phyloP scores from a whole-genome alignment of 2,888 invertebrate species.

The Heliconius charithonia region DNA sequence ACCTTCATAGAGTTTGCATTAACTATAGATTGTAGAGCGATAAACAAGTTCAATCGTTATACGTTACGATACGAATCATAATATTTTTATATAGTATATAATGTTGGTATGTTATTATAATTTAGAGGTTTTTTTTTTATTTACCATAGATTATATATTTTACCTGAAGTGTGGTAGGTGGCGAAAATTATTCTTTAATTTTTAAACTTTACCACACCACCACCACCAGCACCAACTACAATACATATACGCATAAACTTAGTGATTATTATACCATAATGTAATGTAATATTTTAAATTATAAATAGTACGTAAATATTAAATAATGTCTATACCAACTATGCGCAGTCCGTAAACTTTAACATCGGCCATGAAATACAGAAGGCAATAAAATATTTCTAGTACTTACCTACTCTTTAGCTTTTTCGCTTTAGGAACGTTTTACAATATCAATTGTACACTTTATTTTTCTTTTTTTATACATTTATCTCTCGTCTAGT shows the following conservation, averaged over 20 bases:
- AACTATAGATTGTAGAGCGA: constrained; percentile 31
- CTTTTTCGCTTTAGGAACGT: not conserved
- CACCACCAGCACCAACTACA: too few species aligned
- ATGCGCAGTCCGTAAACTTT: not conserved
- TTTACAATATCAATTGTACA: not conserved
- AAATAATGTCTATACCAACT: constrained; percentile 1
- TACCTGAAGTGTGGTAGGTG: not conserved
- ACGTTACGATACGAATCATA: not conserved
- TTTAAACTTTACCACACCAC: not conserved
- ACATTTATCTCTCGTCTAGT: not conserved
- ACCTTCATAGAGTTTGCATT: constrained; percentile 38
- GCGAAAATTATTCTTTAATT: not conserved
- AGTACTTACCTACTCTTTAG: not conserved
- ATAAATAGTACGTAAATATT: not conserved
- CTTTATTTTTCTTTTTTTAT: not conserved
- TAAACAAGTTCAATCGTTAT: constrained; percentile 34
- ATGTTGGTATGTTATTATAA: too few species aligned
- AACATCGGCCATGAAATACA: not conserved
- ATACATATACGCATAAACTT: not conserved
- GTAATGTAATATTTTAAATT: not conserved
- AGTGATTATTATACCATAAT: not conserved
- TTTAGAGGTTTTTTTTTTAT: not conserved
- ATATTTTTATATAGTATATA: not conserved
- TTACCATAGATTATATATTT: not conserved
- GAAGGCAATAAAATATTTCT: constrained; percentile 13